A percentile compares a stretch with the other conserved stretches of the same genome.
Evolutionary conservation across 2,797 vertebrate species (phyloP).

Genomic region (Emys orbicularis): DNA sequence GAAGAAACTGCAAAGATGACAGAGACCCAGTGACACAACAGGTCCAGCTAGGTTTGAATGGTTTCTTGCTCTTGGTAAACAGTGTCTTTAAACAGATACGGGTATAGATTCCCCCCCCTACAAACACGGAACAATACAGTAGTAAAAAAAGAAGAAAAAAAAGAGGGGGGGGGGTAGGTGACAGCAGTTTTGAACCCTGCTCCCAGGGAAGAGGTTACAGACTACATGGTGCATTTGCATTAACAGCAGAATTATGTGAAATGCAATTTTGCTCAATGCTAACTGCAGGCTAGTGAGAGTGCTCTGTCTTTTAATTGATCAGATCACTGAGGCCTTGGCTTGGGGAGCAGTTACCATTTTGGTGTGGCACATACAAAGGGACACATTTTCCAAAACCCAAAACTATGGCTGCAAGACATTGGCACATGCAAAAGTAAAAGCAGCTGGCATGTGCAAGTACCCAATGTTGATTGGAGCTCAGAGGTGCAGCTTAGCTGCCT

Average conservation of each 20-base stretch:
- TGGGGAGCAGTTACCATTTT: no score
- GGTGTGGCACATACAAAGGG: background rate
- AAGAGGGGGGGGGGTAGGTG: background rate
- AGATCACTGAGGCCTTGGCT: background rate
- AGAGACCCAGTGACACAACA: background rate
- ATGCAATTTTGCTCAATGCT: background rate
- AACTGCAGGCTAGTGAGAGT: background rate
- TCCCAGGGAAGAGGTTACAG: background rate
- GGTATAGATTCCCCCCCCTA: background rate
- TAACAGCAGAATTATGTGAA: background rate
- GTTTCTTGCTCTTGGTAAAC: background rate
- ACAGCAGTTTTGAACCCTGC: background rate
- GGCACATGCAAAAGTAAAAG: background rate
- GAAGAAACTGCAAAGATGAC: background rate
- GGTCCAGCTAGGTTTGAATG: rapidly evolving
- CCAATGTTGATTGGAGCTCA: background rate
- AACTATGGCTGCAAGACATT: background rate
- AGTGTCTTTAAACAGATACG: rapidly evolving
- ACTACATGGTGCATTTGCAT: background rate
- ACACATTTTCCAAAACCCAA: background rate
- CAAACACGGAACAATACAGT: background rate
- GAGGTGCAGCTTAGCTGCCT: background rate
- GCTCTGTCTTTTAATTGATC: rapidly evolving
- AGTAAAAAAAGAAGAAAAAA: background rate
- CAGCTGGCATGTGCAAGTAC: background rate